Evolutionary conservation across 2,797 vertebrate species (phyloP).

Genomic region (Amazonetta brasiliensis): DNA sequence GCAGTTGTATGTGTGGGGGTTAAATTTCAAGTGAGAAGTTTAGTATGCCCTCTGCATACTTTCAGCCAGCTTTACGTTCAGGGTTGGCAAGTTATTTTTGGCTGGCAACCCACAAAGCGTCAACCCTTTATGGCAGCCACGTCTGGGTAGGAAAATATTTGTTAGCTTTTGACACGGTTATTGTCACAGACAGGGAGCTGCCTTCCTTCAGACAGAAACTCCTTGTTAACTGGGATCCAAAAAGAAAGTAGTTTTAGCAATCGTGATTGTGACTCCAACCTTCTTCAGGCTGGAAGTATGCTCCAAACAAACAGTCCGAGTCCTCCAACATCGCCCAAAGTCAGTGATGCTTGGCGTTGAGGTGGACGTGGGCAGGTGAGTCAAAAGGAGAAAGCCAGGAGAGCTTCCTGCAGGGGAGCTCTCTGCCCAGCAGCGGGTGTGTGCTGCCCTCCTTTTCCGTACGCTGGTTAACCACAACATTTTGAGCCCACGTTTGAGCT

Average conservation of each 20-base stretch:
- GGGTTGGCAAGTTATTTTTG: not conserved
- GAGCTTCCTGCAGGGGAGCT: not conserved
- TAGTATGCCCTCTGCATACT: not conserved
- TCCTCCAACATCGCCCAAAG: not conserved
- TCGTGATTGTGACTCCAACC: not conserved
- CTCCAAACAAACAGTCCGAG: not conserved
- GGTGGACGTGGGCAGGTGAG: not conserved
- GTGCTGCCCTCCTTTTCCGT: not conserved
- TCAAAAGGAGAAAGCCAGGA: not conserved
- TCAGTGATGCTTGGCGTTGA: not conserved
- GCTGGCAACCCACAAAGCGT: not conserved
- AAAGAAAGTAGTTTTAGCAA: not conserved
- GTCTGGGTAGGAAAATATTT: not conserved
- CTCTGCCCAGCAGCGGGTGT: not conserved
- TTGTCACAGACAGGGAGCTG: not conserved
- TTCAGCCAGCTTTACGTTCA: not conserved
- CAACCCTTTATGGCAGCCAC: not conserved
- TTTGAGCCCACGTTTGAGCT: not conserved
- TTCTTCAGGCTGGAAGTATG: not conserved
- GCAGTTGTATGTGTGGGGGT: rapidly evolving
- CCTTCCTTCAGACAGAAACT: not conserved
- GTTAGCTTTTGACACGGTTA: not conserved
- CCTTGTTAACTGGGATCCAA: not conserved
- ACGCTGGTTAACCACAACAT: not conserved
- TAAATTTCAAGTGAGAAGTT: not conserved